Percentiles rank a stretch among this genome's conserved stretches.
These are phyloP conservation scores for Drosophila erecta DNA, from an alignment of 1,140 invertebrate species.

Conservation along the genomic window DNA sequence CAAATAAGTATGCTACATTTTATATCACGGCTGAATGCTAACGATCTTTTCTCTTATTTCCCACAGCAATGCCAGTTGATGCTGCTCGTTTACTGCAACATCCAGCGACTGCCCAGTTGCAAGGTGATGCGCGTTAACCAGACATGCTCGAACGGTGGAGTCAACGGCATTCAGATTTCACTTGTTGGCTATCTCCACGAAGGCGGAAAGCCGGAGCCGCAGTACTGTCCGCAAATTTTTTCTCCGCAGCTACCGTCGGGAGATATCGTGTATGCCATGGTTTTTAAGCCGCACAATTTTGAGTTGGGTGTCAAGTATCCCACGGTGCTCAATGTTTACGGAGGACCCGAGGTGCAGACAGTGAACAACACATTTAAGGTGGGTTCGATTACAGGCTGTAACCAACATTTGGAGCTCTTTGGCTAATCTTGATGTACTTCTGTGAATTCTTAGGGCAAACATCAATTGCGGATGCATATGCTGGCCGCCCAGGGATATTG, in stretches of 20 bases:
- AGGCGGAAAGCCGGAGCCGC: constrained; percentile 86
- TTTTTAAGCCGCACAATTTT: constrained; percentile 94
- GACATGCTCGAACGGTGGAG: constrained; percentile 75
- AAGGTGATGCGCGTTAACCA: constrained; percentile 91
- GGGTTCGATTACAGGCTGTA: constrained; percentile 21
- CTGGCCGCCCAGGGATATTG: constrained; percentile 98
- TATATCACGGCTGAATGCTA: neutral
- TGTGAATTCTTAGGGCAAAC: constrained; percentile 88
- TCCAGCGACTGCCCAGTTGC: constrained; percentile 92
- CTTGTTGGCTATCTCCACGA: constrained; percentile 90
- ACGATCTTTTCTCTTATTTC: neutral
- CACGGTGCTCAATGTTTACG: constrained; percentile 98
- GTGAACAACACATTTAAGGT: constrained; percentile 98
- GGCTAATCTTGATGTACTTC: neutral
- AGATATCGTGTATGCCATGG: constrained; percentile 94
- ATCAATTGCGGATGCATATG: constrained; percentile 97
- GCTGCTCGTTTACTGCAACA: constrained; percentile 95
- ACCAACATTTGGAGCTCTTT: no score
- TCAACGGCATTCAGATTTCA: constrained; percentile 88
- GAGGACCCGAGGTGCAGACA: constrained; percentile 98
- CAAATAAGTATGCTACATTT: constrained; percentile 6
- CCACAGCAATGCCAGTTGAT: constrained; percentile 92
- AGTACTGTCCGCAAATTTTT: constrained; percentile 91
- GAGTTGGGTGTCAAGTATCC: constrained; percentile 93
- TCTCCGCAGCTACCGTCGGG: constrained; percentile 90